Conservation (phyloP, 2,113 vertebrate genomes). For the Tychaedon coryphoeus region DNA sequence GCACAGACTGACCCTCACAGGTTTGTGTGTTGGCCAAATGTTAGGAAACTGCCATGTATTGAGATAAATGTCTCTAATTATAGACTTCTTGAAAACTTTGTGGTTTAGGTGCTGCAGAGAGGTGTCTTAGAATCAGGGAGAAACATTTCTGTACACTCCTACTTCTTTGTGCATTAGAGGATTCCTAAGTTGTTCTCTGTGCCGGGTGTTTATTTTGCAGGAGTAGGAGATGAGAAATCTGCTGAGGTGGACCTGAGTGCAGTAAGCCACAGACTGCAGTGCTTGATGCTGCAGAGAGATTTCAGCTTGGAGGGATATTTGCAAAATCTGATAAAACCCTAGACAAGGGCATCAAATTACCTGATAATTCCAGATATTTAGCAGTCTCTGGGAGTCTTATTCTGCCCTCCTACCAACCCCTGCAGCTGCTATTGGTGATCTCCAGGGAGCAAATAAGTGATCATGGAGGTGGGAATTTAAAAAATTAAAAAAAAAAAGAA, state of each 20-base stretch:
- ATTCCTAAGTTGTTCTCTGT: constrained; percentile 3
- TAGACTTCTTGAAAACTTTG: neutral
- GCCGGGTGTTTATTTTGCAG: neutral
- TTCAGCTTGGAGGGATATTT: neutral
- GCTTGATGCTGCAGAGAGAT: neutral
- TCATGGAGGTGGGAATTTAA: neutral
- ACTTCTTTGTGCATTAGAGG: neutral
- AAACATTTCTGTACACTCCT: constrained; percentile 16
- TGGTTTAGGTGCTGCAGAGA: neutral
- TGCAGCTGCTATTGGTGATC: neutral
- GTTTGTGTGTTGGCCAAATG: neutral
- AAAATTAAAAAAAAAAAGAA: too few relatives aligned
- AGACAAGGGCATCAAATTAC: constrained; percentile 23
- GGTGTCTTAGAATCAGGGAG: neutral
- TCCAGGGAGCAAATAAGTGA: neutral
- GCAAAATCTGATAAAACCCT: constrained; percentile 21
- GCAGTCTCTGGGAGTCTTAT: neutral
- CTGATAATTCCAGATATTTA: neutral
- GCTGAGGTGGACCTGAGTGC: neutral
- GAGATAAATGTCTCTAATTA: neutral
- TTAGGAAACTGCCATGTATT: neutral
- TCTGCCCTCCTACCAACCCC: neutral
- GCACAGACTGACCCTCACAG: neutral
- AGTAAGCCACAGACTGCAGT: neutral
- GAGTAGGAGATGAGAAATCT: neutral